phyloP scores from a whole-genome alignment of 2,797 vertebrate species.

The Hafferia zeledoni region DNA sequence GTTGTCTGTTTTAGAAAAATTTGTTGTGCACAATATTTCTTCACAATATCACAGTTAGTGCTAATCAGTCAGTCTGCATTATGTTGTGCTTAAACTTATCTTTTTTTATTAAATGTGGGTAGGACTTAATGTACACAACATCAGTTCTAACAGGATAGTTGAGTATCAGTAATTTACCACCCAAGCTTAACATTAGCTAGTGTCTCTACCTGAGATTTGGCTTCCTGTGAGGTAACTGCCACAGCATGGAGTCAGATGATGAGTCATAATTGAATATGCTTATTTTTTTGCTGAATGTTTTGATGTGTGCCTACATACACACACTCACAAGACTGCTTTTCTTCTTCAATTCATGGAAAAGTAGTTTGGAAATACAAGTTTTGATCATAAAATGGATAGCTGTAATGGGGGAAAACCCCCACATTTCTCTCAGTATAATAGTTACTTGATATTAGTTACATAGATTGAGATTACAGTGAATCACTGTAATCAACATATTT shows the following conservation, averaged over 20 bases:
- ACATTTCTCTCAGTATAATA: background rate
- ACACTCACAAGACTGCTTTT: background rate
- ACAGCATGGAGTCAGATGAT: background rate
- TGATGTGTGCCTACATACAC: accelerated
- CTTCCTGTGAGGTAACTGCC: background rate
- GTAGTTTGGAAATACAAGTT: background rate
- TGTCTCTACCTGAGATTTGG: background rate
- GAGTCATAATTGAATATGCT: background rate
- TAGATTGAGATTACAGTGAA: background rate
- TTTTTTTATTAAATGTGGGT: background rate
- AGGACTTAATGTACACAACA: background rate
- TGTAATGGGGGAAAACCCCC: accelerated
- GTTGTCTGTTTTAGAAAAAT: background rate
- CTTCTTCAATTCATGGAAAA: background rate
- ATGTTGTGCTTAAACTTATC: background rate
- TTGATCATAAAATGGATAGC: background rate
- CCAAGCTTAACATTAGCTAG: background rate
- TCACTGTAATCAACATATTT: background rate
- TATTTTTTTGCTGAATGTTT: background rate
- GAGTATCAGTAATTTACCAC: background rate
- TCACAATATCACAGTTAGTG: background rate
- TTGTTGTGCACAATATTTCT: background rate
- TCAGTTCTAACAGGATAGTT: background rate
- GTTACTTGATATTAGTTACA: background rate
- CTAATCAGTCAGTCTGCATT: background rate